Evolutionary conservation across 2,888 invertebrate species (phyloP).

Genomic region (Hirtodrosophila duncani): DNA sequence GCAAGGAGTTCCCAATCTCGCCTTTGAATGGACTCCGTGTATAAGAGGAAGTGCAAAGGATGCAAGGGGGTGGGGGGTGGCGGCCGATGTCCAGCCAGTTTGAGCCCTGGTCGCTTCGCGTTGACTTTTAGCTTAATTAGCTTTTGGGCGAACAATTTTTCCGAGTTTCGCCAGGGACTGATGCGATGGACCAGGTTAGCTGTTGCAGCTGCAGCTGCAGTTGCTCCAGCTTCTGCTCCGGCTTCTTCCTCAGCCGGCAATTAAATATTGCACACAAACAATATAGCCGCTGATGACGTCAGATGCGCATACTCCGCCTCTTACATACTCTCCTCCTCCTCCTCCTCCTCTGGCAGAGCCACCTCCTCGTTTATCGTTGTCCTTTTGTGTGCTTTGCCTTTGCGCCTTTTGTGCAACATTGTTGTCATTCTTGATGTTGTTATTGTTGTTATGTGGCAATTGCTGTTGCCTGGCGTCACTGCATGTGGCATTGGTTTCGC

Average conservation of each 20-base stretch:
- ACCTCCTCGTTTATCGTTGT: conserved; percentile 24
- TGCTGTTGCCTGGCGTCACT: conserved; percentile 46
- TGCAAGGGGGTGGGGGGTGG: not conserved
- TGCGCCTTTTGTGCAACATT: conserved; percentile 51
- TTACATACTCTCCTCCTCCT: too few relatives aligned
- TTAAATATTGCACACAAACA: conserved; percentile 47
- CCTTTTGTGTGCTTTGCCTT: conserved; percentile 45
- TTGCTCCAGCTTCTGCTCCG: conserved; percentile 1
- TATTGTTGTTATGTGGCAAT: conserved; percentile 21
- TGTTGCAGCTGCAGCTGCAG: conserved; percentile 14
- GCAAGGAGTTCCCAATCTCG: conserved; percentile 46
- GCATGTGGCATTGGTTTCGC: conserved; percentile 47
- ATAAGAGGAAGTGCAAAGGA: not conserved
- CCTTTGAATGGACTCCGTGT: conserved; percentile 15
- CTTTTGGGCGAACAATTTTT: conserved; percentile 51
- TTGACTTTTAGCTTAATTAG: conserved; percentile 69
- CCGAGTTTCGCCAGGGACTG: conserved; percentile 6
- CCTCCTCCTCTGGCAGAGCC: too few relatives aligned
- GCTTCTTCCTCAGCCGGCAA: conserved; percentile 23
- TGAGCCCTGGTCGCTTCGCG: conserved; percentile 35
- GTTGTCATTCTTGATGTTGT: conserved; percentile 15
- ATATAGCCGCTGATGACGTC: conserved; percentile 42
- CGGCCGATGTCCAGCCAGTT: conserved; percentile 11
- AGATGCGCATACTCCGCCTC: too few relatives aligned
- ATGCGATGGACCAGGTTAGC: conserved; percentile 27